Evolutionary conservation across 2,888 invertebrate genomes (phyloP), one percentile per base, ranked within the genome.

Genomic region (Phengaris arion): DNA sequence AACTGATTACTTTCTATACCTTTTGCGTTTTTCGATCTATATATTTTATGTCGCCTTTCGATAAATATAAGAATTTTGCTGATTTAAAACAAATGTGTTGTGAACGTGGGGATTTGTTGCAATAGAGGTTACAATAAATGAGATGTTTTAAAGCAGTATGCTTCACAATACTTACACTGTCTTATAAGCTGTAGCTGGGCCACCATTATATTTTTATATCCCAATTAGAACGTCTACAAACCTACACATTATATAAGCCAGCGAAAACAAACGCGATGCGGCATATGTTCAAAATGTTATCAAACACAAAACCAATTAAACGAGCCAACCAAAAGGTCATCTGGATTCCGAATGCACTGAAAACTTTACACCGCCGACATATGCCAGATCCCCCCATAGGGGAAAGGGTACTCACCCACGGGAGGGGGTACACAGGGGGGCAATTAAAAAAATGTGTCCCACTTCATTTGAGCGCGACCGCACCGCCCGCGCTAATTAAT

Each of bases 401-500:
- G 76, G 78, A 80, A 81, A 83, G 72, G 84, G 81, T 35, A 22
- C 22, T 0, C 22, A 22, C 22, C 22, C 35, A 35, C 35, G 78
- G 85, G 64, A 35, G 80, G 77, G 78, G 81, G 80, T 35, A 76
- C 81, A 80, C 81, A 83, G 74, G 84, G 81, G 78, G 86, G 92
- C 89, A 92, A 92, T 92, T 92, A 91, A 91, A 92, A 92, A 92
- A 92, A 92, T 89, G 87, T 92, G 91, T 90, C 91, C 86, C 91
- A 91, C 87, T 92, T 91, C 90, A 91, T 92, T 89, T 84, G 86
- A 84, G 86, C 81, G 84, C 78, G 86, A 87, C 89, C 80, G 81
- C 81, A 79, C 84, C 82, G 85, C 48, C 86, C 84, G 80, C 83
- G 84, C 86, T 89, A 87, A 91, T 91, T 90, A 90, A 89, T 89